Evolutionary conservation across 2,888 invertebrate species (phyloP), one percentile per base, ranked within the genome.

Genomic region (Arge pagana): DNA sequence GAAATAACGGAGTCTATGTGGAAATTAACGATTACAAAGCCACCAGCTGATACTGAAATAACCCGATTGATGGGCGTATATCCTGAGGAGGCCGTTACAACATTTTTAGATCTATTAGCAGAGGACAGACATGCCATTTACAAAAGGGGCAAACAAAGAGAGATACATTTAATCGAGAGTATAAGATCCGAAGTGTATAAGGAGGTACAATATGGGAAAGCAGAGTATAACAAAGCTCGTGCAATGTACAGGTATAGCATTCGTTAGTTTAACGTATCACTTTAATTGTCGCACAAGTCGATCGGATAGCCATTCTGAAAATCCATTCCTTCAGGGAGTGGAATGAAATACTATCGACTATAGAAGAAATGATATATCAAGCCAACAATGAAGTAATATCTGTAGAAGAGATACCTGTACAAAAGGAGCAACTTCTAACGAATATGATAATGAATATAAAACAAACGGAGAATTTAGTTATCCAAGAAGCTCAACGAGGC

Each of bases 351-450:
- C 39, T 64, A 7, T 60, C 63, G 13, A 55, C 45, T 3, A 57
- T 64, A n/a, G 62, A 64, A 39, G 61, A 59, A 33, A 53, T 59
- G 50, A 59, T 62, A 55, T 64, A 62, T 42, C 55, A 62, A 26
- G 54, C 59, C 10, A 26, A 56, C n/a, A 58, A 57, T 19, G 37
- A 49, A 53, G 33, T 49, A 6, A 40, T 50, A 8, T 50, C 53
- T 6, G 45, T 45, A 1, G 51, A 52, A 6, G 48, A 26, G 13
- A 54, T 52, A 3, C 52, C 56, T 6, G 26, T 52, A n/a, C 52
- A 52, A n/a, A 58, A 56, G 26, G 54, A 60, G 28, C 39, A 41
- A 18, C 48, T 58, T 13, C 54, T 61, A 11, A 36, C 18, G 2
- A 53, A 59, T 43, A 59, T 60, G 59, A 56, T 60, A 15, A 49